A percentile compares a stretch with the other conserved stretches of the same genome.
phyloP scores from a whole-genome alignment of 2,113 vertebrate genomes.

The Python bivittatus region DNA sequence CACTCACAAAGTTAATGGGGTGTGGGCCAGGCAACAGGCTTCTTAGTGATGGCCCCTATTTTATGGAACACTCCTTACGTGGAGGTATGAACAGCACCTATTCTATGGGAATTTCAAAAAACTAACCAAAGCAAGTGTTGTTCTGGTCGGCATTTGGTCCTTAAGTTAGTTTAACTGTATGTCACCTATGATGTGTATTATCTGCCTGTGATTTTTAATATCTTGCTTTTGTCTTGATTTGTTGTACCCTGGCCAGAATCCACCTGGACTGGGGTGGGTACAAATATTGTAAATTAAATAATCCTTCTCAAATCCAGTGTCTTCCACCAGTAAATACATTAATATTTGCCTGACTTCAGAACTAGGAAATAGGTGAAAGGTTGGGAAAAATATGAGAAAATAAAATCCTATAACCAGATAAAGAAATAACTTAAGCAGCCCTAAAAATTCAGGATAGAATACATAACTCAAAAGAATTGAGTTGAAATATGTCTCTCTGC shows the following conservation, averaged over 20 bases:
- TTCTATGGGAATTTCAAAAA: neutral
- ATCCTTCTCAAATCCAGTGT: neutral
- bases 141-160: neutral
- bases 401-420: neutral
- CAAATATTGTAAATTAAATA: neutral
- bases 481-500: neutral
- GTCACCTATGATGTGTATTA: neutral
- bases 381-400: neutral
- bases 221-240: neutral
- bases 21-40: neutral
- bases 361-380: neutral
- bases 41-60: neutral
- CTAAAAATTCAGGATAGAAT: neutral
- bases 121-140: neutral
- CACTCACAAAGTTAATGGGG: neutral
- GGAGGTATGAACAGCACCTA: neutral
- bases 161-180: neutral
- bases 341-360: neutral
- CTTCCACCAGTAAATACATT: neutral
- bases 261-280: neutral
- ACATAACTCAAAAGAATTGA: neutral
- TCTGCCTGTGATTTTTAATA: neutral
- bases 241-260: neutral
- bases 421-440: neutral
- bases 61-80: neutral